Evolutionary conservation across 2,797 vertebrate genomes (phyloP), one percentile per base, ranked within the genome.

Genomic region (Sparus aurata): DNA sequence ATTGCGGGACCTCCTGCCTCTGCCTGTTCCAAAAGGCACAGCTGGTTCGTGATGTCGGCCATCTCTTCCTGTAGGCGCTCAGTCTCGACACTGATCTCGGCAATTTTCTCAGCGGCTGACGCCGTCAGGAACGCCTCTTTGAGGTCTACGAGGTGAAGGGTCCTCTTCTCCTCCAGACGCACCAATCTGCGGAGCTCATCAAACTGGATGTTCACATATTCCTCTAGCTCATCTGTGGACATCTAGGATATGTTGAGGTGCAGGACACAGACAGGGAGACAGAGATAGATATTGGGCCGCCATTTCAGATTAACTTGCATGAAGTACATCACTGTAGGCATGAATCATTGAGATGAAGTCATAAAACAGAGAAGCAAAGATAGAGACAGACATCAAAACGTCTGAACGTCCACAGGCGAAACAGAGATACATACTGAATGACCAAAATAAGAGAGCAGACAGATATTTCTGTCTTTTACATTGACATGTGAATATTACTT

Each of bases 51-150:
- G 90, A 97, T 96, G 93, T 94, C 95, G 82, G 91, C 94, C 96
- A 97, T 97, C 85, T 97, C 96, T 60, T 96, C 96, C 85, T 97
- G 96, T 73, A 97, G 85, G n/a, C 95, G 96, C 87, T 95, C 93
- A 0, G 96, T 94, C 75, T 95, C 89, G 5, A 95, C 85, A 0
- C 73, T 88, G 79, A 97, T 97, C 86, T 97, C 96, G 0, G 96
- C 95, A 12, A 98, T 94, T 82, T 96, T 95, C 84, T 93, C 95
- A 0, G 95, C 93, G 2, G 96, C 95, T 20, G 95, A 95, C 13
- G 96, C 96, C 0, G 96, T 96, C 82, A 96, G 91, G 86, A 94
- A 96, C 0, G 96, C 96, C 87, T 96, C 95, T 87, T 95, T 93
- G 70, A 97, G 95, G 83, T 97, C 96, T 46, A 97, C 86, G 11